Conservation (phyloP, 2,113 vertebrate species). For the Ceyx cyanopectus region DNA sequence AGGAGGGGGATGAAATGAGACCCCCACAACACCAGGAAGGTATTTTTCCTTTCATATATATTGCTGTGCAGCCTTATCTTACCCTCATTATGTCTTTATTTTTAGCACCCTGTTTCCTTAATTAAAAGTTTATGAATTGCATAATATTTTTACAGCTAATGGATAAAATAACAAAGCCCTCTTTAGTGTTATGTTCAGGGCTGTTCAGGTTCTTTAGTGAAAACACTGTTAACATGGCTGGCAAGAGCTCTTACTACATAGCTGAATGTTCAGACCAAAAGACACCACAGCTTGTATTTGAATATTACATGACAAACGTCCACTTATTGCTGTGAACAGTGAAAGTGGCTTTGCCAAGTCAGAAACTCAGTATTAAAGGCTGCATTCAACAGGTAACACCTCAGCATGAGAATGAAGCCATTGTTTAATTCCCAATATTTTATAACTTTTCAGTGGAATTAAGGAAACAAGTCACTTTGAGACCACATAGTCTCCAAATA, state of each 20-base stretch:
- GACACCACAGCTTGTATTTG: conserved; percentile 61
- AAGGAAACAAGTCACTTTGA: conserved; percentile 62
- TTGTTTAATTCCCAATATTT: conserved; percentile 63
- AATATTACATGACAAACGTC: conserved; percentile 67
- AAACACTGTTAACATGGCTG: conserved; percentile 32
- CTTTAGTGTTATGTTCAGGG: conserved; percentile 19
- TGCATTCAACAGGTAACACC: conserved; percentile 77
- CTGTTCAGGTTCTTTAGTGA: background rate
- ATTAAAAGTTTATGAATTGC: conserved; percentile 45
- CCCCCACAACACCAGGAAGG: background rate
- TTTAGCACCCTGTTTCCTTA: conserved; percentile 41
- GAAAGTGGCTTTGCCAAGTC: conserved; percentile 66
- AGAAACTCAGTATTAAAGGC: conserved; percentile 69
- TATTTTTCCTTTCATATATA: background rate
- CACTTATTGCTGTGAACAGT: conserved; percentile 68
- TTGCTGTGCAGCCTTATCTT: background rate
- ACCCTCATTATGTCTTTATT: conserved; percentile 4
- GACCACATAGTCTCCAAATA: conserved; percentile 23
- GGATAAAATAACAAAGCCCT: conserved; percentile 66
- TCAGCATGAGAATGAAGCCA: conserved; percentile 67
- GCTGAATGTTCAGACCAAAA: conserved; percentile 65
- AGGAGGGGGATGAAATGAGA: background rate
- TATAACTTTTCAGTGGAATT: conserved; percentile 64
- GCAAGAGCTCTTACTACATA: conserved; percentile 51
- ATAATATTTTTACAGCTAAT: conserved; percentile 64